Percentiles rank a stretch among this genome's conserved stretches.
Evolutionary conservation across 2,888 invertebrate genomes (phyloP).

Genomic region (Drosophila falleni): DNA sequence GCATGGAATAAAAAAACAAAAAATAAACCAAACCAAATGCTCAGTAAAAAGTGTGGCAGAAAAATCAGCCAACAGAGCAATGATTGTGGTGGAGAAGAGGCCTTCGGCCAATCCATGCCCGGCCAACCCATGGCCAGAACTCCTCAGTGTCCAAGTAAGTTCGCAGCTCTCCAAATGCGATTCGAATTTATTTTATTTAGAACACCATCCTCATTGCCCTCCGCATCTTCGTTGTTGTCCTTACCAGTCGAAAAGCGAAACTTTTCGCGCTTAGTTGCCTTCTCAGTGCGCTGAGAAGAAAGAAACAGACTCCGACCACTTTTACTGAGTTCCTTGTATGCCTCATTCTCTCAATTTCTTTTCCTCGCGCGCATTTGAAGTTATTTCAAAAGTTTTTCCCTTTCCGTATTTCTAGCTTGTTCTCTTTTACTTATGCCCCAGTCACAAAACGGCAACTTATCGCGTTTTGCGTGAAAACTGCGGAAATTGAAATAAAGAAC

Average conservation of each 20-base stretch:
- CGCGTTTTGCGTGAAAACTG: conserved; percentile 58
- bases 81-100: conserved; percentile 41
- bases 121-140: conserved; percentile 17
- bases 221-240: conserved; percentile 34
- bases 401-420: conserved; percentile 26
- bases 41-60: conserved; percentile 43
- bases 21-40: conserved; percentile 19
- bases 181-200: conserved; percentile 79
- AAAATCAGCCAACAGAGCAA: conserved; percentile 34
- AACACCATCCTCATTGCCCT: conserved; percentile 43
- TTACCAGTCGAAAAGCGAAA: conserved; percentile 66
- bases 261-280: conserved; percentile 77
- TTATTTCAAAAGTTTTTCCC: conserved; percentile 68
- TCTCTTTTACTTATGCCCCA: conserved; percentile 41
- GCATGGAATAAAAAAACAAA: conserved; percentile 20
- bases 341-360: conserved; percentile 22
- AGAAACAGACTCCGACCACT: conserved; percentile 42
- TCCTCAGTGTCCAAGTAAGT: conserved; percentile 25
- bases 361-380: conserved; percentile 59
- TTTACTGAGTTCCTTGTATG: conserved; percentile 64
- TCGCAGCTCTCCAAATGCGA: conserved; percentile 66
- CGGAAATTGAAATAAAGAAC: conserved; percentile 70
- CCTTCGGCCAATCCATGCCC: conserved; percentile 25
- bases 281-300: conserved; percentile 34
- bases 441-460: conserved; percentile 69